A percentile compares a stretch with the other conserved stretches of the same genome.
These are phyloP conservation scores for Oplegnathus fasciatus DNA, from an alignment of 2,113 vertebrate species.

Conservation along the genomic window DNA sequence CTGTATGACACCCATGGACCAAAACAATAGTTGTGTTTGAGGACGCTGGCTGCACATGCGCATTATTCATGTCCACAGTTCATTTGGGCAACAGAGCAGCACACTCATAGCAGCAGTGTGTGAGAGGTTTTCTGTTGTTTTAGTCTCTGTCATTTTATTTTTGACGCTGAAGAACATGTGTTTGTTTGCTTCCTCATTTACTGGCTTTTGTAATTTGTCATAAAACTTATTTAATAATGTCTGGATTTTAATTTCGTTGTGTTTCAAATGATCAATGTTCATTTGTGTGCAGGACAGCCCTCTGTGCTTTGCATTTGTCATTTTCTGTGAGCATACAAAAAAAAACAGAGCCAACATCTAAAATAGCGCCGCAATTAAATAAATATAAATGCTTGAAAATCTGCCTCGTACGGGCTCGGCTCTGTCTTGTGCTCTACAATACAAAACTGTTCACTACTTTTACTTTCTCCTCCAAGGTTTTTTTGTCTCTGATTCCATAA, in stretches of 20 bases:
- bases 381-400: slow-evolving; percentile 45
- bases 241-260: not conserved
- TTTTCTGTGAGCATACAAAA: not conserved
- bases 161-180: not conserved
- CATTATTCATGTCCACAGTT: slow-evolving; percentile 18
- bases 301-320: not conserved
- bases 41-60: not conserved
- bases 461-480: not conserved
- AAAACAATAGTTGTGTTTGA: slow-evolving; percentile 41
- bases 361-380: slow-evolving; percentile 40
- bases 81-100: not conserved
- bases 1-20: slow-evolving; percentile 49
- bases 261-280: not conserved
- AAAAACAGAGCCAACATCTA: not conserved
- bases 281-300: slow-evolving; percentile 4
- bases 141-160: slow-evolving; percentile 1
- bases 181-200: slow-evolving; percentile 11
- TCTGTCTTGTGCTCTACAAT: not conserved
- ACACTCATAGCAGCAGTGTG: not conserved
- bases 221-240: slow-evolving; percentile 35
- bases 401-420: not conserved
- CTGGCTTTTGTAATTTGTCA: not conserved
- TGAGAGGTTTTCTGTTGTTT: not conserved
- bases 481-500: too few species aligned
- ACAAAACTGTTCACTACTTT: not conserved